Conservation (phyloP, 2,888 invertebrate genomes). For the Malacosoma neustria region DNA sequence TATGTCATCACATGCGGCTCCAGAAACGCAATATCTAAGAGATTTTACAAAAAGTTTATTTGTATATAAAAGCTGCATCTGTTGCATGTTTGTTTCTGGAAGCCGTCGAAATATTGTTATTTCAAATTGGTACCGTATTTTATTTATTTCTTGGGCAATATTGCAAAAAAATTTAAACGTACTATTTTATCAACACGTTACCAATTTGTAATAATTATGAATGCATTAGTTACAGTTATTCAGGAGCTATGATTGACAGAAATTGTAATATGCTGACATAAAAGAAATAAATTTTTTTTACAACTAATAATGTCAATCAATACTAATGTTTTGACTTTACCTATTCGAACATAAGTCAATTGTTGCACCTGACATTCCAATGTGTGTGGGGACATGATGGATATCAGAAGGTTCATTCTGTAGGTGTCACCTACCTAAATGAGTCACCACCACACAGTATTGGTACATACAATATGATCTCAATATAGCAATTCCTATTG, state of each 20-base stretch:
- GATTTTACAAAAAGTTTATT: conserved; percentile 9
- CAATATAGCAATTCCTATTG: too few relatives aligned
- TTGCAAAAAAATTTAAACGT: too few relatives aligned
- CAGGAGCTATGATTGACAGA: too few relatives aligned
- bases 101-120: conserved; percentile 26
- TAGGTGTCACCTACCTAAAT: too few relatives aligned
- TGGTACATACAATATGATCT: too few relatives aligned
- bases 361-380: conserved; percentile 40
- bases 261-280: too few relatives aligned
- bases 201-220: background rate
- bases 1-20: conserved; percentile 39
- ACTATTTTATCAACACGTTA: background rate
- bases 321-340: background rate
- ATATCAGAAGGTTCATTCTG: background rate
- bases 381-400: conserved; percentile 25
- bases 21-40: conserved; percentile 32
- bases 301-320: too few relatives aligned
- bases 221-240: too few relatives aligned
- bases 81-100: conserved; percentile 37
- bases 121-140: conserved; percentile 35
- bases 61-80: conserved; percentile 15
- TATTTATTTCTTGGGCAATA: too few relatives aligned
- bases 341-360: too few relatives aligned
- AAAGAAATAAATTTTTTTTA: too few relatives aligned
- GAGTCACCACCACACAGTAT: too few relatives aligned